phyloP scores from a whole-genome alignment of 2,113 vertebrate genomes.

The Murina feae region DNA sequence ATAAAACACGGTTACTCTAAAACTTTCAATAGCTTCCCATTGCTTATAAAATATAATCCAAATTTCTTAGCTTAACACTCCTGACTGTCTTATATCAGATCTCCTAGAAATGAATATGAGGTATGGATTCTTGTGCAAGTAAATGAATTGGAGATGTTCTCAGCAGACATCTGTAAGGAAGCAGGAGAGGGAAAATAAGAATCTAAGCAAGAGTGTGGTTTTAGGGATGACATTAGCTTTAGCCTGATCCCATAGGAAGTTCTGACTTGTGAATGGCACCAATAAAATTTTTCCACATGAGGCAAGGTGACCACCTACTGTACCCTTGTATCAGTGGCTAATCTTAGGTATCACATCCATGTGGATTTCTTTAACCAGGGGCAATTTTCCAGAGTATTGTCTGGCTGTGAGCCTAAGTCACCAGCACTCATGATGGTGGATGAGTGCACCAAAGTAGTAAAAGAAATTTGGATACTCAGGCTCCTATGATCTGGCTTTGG shows the following conservation, averaged over 20 bases:
- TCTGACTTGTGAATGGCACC: neutral
- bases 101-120: neutral
- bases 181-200: neutral
- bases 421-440: neutral
- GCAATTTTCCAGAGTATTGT: neutral
- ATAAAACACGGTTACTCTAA: neutral
- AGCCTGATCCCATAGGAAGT: neutral
- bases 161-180: neutral
- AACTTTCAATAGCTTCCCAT: neutral
- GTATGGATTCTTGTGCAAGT: neutral
- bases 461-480: neutral
- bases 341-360: neutral
- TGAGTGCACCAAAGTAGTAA: neutral
- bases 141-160: neutral
- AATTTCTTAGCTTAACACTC: neutral
- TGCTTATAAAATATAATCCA: neutral
- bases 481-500: neutral
- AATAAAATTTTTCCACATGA: neutral
- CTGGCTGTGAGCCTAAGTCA: neutral
- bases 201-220: neutral
- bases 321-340: neutral
- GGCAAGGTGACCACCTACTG: neutral
- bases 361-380: neutral
- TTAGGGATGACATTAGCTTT: neutral
- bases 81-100: neutral